Evolutionary conservation across 1,140 invertebrate genomes (phyloP).

Genomic region (Dryas iulia): DNA sequence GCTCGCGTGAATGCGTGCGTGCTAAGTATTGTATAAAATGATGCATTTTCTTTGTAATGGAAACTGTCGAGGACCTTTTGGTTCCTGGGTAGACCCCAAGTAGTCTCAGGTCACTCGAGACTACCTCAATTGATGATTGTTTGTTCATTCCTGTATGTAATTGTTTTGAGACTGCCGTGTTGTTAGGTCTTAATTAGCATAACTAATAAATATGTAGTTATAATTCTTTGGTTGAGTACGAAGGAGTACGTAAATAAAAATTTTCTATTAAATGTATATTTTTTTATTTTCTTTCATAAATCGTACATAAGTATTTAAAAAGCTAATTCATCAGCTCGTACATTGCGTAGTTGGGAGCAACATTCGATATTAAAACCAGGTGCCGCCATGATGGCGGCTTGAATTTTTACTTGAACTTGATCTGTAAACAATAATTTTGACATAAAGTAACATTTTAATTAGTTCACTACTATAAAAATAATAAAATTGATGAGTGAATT

Average conservation of each 20-base stretch:
- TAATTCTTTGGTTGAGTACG: slow-evolving; percentile 47
- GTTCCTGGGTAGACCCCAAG: not conserved
- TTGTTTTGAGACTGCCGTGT: slow-evolving; percentile 77
- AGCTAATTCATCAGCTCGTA: slow-evolving; percentile 42
- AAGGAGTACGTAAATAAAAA: slow-evolving; percentile 74
- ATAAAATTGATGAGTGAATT: too few species aligned
- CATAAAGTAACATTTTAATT: not conserved
- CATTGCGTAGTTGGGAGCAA: slow-evolving; percentile 51
- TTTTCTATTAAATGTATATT: slow-evolving; percentile 63
- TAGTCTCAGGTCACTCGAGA: slow-evolving; percentile 56
- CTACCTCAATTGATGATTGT: slow-evolving; percentile 53
- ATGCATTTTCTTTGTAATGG: slow-evolving; percentile 68
- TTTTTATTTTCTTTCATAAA: slow-evolving; percentile 34
- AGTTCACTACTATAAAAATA: not conserved
- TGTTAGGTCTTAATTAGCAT: slow-evolving; percentile 76
- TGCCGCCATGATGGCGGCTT: slow-evolving; percentile 63
- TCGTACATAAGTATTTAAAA: not conserved
- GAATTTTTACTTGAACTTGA: slow-evolving; percentile 57
- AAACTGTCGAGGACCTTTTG: slow-evolving; percentile 39
- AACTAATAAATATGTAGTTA: slow-evolving; percentile 70
- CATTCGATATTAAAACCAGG: slow-evolving; percentile 59
- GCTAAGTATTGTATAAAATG: slow-evolving; percentile 49
- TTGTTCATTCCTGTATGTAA: slow-evolving; percentile 67
- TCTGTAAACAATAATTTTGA: slow-evolving; percentile 45
- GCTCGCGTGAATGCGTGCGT: slow-evolving; percentile 35